Conservation (phyloP, 2,888 invertebrate genomes). For the Lochmaea crataegi region DNA sequence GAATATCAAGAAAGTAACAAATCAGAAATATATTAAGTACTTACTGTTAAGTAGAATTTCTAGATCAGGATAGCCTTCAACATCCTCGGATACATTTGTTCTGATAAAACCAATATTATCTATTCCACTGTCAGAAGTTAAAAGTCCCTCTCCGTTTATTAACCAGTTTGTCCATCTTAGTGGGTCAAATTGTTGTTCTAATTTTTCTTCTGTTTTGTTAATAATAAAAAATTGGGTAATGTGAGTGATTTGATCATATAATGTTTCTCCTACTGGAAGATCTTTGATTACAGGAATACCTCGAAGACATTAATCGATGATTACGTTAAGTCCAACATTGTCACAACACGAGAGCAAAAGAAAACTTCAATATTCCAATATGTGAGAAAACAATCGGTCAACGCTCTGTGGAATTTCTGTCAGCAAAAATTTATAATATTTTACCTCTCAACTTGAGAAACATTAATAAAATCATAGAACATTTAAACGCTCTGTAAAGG, state of each 20-base stretch:
- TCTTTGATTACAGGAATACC: slow-evolving; percentile 72
- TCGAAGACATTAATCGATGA: slow-evolving; percentile 7
- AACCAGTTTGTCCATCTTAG: slow-evolving; percentile 35
- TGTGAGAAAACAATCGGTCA: no score
- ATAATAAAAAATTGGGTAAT: slow-evolving; percentile 69
- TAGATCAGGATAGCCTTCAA: slow-evolving; percentile 71
- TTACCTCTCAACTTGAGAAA: no score
- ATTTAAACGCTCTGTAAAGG: no score
- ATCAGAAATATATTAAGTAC: slow-evolving; percentile 6
- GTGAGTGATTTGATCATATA: slow-evolving; percentile 77
- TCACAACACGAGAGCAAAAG: no score
- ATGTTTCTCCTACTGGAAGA: slow-evolving; percentile 74
- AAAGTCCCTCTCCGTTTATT: slow-evolving; percentile 61
- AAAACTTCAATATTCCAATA: no score
- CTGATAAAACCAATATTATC: slow-evolving; percentile 70
- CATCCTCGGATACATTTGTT: slow-evolving; percentile 67
- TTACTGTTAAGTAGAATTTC: slow-evolving; percentile 69
- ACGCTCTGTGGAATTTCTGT: no score
- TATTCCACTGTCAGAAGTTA: slow-evolving; percentile 69
- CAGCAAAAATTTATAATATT: no score
- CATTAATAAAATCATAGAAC: no score
- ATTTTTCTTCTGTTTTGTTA: slow-evolving; percentile 62
- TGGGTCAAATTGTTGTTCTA: slow-evolving; percentile 56
- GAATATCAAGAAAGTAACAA: no score
- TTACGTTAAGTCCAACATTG: no score